phyloP scores from a whole-genome alignment of 2,797 vertebrate species.

The Carcharodon carcharias region DNA sequence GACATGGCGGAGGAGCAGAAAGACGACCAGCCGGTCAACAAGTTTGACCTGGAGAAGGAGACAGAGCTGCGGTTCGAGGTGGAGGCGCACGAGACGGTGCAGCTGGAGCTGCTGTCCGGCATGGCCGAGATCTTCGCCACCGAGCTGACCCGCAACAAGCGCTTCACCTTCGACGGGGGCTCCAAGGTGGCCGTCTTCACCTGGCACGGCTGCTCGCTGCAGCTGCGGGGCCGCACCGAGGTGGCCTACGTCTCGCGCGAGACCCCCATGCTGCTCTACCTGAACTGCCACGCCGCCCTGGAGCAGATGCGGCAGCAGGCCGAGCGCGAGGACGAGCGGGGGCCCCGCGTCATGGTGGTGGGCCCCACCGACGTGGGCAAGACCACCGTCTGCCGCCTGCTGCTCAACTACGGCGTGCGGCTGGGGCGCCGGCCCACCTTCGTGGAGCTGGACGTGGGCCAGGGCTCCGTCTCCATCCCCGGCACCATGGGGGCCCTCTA shows the following conservation, averaged over 20 bases:
- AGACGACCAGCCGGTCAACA: constrained; percentile 56
- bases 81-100: constrained; percentile 78
- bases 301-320: constrained; percentile 97
- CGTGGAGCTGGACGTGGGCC: constrained; percentile 92
- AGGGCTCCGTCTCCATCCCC: constrained; percentile 87
- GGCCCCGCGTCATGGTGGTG: constrained; percentile 89
- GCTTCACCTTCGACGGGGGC: constrained; percentile 85
- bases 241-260: constrained; percentile 78
- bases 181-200: constrained; percentile 95
- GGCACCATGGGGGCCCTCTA: constrained; percentile 91
- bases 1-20: constrained; percentile 57
- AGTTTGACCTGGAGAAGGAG: constrained; percentile 88
- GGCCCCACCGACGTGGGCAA: constrained; percentile 95
- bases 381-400: constrained; percentile 82
- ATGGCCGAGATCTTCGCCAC: constrained; percentile 92
- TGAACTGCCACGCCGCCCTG: constrained; percentile 90
- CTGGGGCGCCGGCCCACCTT: constrained; percentile 86
- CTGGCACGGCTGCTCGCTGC: constrained; percentile 90
- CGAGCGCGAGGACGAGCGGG: constrained; percentile 85
- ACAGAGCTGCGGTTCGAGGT: constrained; percentile 94
- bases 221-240: constrained; percentile 85
- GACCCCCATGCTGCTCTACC: constrained; percentile 92
- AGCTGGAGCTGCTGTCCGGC: constrained; percentile 81
- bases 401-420: constrained; percentile 87
- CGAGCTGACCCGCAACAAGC: constrained; percentile 92